Base-by-base conservation (phyloP, 2,113 vertebrate species). In the Nycticorax nycticorax region DNA sequence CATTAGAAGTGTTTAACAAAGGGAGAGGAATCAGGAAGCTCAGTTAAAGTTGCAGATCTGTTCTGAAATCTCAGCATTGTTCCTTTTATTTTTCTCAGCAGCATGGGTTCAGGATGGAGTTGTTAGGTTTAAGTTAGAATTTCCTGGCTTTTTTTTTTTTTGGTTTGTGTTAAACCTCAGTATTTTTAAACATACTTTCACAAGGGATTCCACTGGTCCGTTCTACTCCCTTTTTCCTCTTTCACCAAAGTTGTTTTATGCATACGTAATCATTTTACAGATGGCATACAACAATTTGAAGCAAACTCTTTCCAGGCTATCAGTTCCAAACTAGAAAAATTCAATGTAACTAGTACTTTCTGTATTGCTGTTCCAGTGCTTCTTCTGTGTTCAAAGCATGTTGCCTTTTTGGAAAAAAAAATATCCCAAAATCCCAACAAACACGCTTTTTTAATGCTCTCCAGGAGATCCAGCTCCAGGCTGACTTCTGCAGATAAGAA, bases 61-160 rank as follows among this genome's bases (percentile, higher is more conserved):
- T 94, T 95, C 94, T 92, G 89, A 95, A 97, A 85, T 95, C 94
- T 95, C 95, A 79, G 92, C 92, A 94, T 95, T 96, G 95, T 97
- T 96, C 95, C 86, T 94, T 95, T 96, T 95, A 95, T 95, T 95
- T 97, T 97, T 96, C 97, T 94, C 97, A 97, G 66, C 97, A 97
- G 96, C 92, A 91, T 95, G 95, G 55, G 95, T 96, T 97, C 97
- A 97, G 94, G 95, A 97, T 97, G 97, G 91, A 95, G 92, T 77
- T 96, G 97, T 96, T 96, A 95, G 92, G 90, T 91, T 95, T 97
- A 96, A 94, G 89, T 95, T 95, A 97, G 94, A 97, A 93, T 97
- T 97, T 97, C 96, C 96, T 97, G 95, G 62, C 77, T 69, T 88
- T 90, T 96, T 89, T 88, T 90, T 95, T 89, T 63, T 64, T 89